These are phyloP conservation scores for Chalcosyrphus nemorum DNA, from an alignment of 2,888 invertebrate species.

Conservation along the genomic window DNA sequence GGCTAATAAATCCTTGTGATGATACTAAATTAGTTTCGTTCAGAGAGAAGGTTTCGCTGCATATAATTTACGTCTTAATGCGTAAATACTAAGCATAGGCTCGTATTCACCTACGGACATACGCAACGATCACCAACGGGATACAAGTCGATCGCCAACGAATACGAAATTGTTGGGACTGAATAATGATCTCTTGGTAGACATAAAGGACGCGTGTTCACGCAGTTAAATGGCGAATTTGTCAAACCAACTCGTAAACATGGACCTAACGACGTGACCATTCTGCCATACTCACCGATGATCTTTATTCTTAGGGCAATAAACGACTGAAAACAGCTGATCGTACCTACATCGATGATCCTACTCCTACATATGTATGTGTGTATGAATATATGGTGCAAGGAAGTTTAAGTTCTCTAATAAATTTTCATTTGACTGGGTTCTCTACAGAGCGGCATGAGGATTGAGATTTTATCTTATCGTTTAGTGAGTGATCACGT, in stretches of 20 bases:
- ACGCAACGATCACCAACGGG: slow-evolving; percentile 37
- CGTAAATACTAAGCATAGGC: not conserved
- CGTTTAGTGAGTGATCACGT: slow-evolving; percentile 60
- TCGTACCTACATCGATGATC: slow-evolving; percentile 25
- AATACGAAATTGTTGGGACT: slow-evolving; percentile 45
- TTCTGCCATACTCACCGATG: slow-evolving; percentile 23
- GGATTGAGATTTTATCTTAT: slow-evolving; percentile 51
- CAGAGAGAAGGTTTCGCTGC: slow-evolving; percentile 7
- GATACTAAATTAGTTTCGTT: slow-evolving; percentile 50
- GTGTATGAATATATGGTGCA: slow-evolving; percentile 7
- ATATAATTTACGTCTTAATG: slow-evolving; percentile 43
- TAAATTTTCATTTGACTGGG: not conserved
- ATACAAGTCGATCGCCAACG: slow-evolving; percentile 39
- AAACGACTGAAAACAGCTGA: slow-evolving; percentile 56
- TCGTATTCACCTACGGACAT: slow-evolving; percentile 38
- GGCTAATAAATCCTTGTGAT: slow-evolving; percentile 51
- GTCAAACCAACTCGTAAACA: slow-evolving; percentile 73
- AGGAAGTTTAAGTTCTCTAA: slow-evolving; percentile 16
- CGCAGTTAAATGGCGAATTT: slow-evolving; percentile 80
- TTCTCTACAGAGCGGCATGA: slow-evolving; percentile 15
- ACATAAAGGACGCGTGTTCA: slow-evolving; percentile 77
- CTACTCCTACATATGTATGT: no score
- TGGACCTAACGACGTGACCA: slow-evolving; percentile 60
- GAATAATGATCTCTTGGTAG: slow-evolving; percentile 54
- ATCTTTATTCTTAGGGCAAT: slow-evolving; percentile 14